Evolutionary conservation across 1,140 invertebrate species (phyloP), one percentile per base, ranked within the genome.

Genomic region (Sogatella furcifera): DNA sequence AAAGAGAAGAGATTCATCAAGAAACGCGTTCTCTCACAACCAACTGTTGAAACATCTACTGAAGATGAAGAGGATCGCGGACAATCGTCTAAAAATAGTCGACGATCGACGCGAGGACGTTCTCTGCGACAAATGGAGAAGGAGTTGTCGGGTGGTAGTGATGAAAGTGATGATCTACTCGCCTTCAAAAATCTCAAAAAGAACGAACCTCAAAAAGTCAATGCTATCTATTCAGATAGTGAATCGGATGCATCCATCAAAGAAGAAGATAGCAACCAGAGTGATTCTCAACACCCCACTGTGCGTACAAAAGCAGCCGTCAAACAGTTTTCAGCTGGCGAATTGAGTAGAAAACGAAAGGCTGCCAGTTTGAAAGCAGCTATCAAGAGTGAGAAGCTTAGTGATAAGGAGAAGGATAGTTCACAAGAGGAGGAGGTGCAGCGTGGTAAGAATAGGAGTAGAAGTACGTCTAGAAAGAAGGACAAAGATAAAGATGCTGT

Each of bases 291-390:
- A 17, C 72, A 81, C 73, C 68, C 73, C 78, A 56, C 78, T 79
- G 69, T 80, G 56, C 79, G 86, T 61, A 91, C 89, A 3, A 92
- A 91, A 74, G 88, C 86, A 10, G 85, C 89, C 10, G 82, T 90
- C 64, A 92, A 91, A 72, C 85, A 90, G 66, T 91, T 91, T 63
- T 79, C 81, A 5, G 74, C 72, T 0, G 72, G 71, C 9, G 65
- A 72, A 15, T 42, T 63, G 17, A 31, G 49, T 28, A 55, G 63
- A 56, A 73, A 76, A 60, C 72, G 74, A 44, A 38, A 38, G 11
- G 34, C 34, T 11, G 74, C 74, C 41, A 60, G 53, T n/a, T 46
- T 38, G 54, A 1, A 13, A 14, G 55, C 38, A 55, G 42, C 68
- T 15, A 62, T 63, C 5, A 64, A 65, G 6, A 59, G 38, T 56